Base-by-base conservation (phyloP, 1,140 invertebrate genomes). In the Hylaeus volcanicus region DNA sequence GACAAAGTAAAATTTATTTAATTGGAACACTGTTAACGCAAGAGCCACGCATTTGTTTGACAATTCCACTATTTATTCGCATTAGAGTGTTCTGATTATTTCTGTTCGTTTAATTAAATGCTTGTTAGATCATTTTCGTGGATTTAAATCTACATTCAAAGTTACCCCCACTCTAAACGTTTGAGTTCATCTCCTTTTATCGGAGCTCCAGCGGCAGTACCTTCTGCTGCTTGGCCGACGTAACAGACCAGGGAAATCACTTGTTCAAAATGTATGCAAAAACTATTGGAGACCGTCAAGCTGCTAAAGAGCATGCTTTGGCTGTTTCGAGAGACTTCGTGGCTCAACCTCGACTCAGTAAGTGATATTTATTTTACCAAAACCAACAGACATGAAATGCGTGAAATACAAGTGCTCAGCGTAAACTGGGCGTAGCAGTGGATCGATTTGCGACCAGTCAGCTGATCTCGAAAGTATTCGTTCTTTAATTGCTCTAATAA, bases 301-400 rank as follows among this genome's bases (percentile, higher is more conserved):
- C 96, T 73, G 88, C 89, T 75, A 95, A 95, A 91, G 97, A 98
- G 91, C 98, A 99, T 94, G 95, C 97, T 92, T 94, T 99, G 89
- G 98, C 98, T 75, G 97, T 99, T 68, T 97, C 97, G 76, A 94
- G 99, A 89, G 97, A 99, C 95, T 99, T 99, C 93, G 97, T 99
- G 89, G 98, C 98, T 66, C 98, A 99, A 91, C 99, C 99, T 66
- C 96, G 98, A 92, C 95, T 99, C 84, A 98, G 98, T 99, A 96
- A 98, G 97, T 97, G 93, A 56, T 79, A 48, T 81, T 74, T 12
- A 53, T 41, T 45, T 55, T 8, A 48, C 14, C 6, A 55, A 69
- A 77, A 80, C 15, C 12, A 9, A 61, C 1, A 58, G 64, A 6
- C 37, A 9, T 41, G 14, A 37, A 48, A 76, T 41, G 41, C 9